These are phyloP conservation scores for Drosophila suzukii DNA, from an alignment of 1,140 invertebrate species.

Conservation along the genomic window DNA sequence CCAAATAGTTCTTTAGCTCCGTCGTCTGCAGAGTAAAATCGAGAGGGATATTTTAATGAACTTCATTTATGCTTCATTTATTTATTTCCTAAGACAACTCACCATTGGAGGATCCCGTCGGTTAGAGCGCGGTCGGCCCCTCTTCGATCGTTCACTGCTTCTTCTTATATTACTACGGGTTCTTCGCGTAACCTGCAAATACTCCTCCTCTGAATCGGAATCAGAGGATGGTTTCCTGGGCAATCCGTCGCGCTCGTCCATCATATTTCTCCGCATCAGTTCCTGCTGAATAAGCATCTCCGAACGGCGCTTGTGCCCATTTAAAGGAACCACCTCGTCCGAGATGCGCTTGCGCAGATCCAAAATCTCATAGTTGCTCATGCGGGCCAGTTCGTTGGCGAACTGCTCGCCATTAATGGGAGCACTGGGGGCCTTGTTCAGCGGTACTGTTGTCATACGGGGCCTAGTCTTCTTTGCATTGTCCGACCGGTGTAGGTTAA, in stretches of 20 bases:
- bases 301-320: conserved; percentile 17
- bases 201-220: not conserved
- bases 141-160: not conserved
- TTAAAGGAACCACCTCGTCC: conserved; percentile 31
- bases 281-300: conserved; percentile 46
- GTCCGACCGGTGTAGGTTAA: conserved; percentile 53
- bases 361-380: conserved; percentile 72
- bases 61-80: not conserved
- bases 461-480: conserved; percentile 1
- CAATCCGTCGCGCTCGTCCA: not conserved
- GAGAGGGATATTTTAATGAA: not conserved
- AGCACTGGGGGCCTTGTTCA: conserved; percentile 62
- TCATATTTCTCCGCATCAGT: conserved; percentile 47
- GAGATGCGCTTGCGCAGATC: conserved; percentile 77
- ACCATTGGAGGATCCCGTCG: conserved; percentile 10
- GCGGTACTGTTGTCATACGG: conserved; percentile 12
- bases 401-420: conserved; percentile 75
- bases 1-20: conserved; percentile 50
- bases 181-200: not conserved
- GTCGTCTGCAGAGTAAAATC: conserved; percentile 21
- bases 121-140: not conserved
- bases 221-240: not conserved
- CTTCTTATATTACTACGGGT: not conserved
- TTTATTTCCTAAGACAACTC: not conserved
- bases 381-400: conserved; percentile 56